Evolutionary conservation across 2,888 invertebrate species (phyloP), one percentile per base, ranked within the genome.

Genomic region (Agriotes lineatus): DNA sequence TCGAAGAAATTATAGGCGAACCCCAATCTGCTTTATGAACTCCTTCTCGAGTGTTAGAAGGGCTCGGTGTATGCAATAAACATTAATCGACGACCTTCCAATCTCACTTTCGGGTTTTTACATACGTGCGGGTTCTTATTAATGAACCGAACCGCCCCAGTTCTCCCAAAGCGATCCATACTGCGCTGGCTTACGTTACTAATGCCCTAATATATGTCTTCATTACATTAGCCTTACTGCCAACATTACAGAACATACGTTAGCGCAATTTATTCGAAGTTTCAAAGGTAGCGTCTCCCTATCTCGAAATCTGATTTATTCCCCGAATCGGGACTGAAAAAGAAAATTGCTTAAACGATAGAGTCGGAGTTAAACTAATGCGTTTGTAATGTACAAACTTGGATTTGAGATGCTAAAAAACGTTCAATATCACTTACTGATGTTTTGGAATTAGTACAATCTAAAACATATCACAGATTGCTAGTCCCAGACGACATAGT

Each of bases 141-240:
- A 52, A 52, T 52, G 52, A 52, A 33, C 20, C 18, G 16, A 33
- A 33, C 33, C 52, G 14, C 22, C 33, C 33, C 18, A 30, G 30
- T 25, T 12, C 52, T 30, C 18, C 2, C 14, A 19, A 48, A 45
- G 20, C 45, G 30, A 60, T 60, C 35, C 19, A 60, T 48, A 45
- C 25, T 60, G 20, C n/a, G 48, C 35, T 48, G 59, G 59, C 44
- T 60, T 60, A 60, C 22, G 59, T 33, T 60, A 18, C 45, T 60
- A 60, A 60, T 60, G 59, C 59, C 33, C 19, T 60, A 39, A 56
- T 56, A 56, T 60, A 60, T 48, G 45, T 45, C 58, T 58, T 44
- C 44, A 44, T 60, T 60, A 45, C 48, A 45, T 60, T 60, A 60
- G 45, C 44, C 22, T 45, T 60, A 45, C 45, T 33, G 18, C 33